Evolutionary conservation across 1,140 invertebrate species (phyloP).

Genomic region (Leptopilina clavipes): DNA sequence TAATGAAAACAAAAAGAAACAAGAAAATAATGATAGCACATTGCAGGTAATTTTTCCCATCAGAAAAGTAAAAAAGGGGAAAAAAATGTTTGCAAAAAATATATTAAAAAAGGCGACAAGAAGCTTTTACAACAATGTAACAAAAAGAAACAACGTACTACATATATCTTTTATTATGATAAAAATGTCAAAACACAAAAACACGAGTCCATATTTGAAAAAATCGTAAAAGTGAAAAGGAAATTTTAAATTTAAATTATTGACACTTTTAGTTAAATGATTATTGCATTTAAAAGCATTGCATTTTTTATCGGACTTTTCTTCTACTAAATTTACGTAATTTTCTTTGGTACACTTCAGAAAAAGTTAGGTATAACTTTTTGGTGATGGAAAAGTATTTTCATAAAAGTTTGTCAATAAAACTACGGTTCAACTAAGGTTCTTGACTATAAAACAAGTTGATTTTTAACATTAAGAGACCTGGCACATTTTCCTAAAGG

Average conservation of each 20-base stretch:
- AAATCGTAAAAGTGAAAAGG: too few species aligned
- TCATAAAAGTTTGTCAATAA: neutral
- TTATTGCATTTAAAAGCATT: neutral
- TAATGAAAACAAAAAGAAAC: too few species aligned
- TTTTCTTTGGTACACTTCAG: neutral
- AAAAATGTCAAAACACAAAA: too few species aligned
- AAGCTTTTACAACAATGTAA: neutral
- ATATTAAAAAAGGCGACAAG: too few species aligned
- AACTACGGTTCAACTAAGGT: neutral
- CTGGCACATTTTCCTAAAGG: neutral
- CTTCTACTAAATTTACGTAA: neutral
- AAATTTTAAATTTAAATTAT: neutral
- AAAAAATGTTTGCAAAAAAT: too few species aligned
- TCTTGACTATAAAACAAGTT: conserved; percentile 1
- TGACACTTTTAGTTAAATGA: neutral
- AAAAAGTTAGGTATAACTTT: neutral
- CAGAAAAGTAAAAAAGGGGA: too few species aligned
- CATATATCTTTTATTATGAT: too few species aligned
- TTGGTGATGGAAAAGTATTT: neutral
- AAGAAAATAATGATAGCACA: too few species aligned
- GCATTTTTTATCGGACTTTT: neutral
- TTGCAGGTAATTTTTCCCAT: too few species aligned
- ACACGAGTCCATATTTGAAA: too few species aligned
- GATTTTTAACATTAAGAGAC: neutral
- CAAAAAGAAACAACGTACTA: neutral